Evolutionary conservation across 2,113 vertebrate genomes (phyloP), one percentile per base, ranked within the genome.

Genomic region (Megaleporinus macrocephalus): DNA sequence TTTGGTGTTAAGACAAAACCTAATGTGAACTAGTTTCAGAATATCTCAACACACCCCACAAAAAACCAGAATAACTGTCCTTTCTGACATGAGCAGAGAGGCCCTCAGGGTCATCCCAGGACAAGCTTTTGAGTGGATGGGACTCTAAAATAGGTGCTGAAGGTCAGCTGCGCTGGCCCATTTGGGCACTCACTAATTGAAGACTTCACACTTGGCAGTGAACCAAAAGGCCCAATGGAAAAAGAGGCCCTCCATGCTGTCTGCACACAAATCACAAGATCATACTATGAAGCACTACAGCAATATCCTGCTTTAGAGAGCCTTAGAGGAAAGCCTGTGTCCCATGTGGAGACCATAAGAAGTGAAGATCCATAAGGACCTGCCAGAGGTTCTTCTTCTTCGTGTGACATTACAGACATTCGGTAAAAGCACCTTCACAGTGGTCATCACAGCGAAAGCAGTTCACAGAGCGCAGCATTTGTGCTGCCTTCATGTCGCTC

Each of bases 161-260:
- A 36, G 89, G 84, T 90, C 88, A 87, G 57, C 41, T n/a, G 57
- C 61, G 36, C 61, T 71, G 65, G 65, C 16, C 66, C 18, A 24
- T 62, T 9, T 76, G 76, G 80, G 81, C 86, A 83, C 44, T 41
- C 74, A 69, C 87, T 90, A 89, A 92, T 88, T 86, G 86, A 89
- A 33, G 86, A 84, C 82, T 80, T 91, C 84, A 85, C 89, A 84
- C 84, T 87, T 85, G 89, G 87, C 86, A 86, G 74, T 24, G 12
- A 70, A 61, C 65, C 24, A 72, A 29, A 44, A 24, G 49, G 77
- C 55, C 69, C 81, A 30, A 59, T 26, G 68, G 66, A 65, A 63
- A 59, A 79, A 76, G n/a, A 51, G 0, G 0, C n/a, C 68, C 29
- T 7, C 51, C 57, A 20, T 81, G 47, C 59, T 71, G 83, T 75